phyloP scores from a whole-genome alignment of 1,140 invertebrate species.

The Atopsyche davidsoni region DNA sequence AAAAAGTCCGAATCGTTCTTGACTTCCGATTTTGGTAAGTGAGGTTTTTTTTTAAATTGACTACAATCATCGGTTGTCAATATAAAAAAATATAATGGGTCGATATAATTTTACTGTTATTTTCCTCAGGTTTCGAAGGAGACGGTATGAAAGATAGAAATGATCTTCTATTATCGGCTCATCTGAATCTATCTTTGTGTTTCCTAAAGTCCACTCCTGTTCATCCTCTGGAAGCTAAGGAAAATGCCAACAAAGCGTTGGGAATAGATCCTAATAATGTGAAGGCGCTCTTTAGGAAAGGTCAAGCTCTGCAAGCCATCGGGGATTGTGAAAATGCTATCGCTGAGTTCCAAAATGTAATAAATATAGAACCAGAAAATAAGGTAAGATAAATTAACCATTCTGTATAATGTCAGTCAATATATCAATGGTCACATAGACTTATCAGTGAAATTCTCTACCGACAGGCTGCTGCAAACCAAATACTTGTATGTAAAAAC shows the following conservation, averaged over 20 bases:
- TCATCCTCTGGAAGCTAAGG: slow-evolving; percentile 64
- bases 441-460: too few relatives aligned
- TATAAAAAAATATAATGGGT: background rate
- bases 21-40: slow-evolving; percentile 36
- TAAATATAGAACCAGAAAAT: slow-evolving; percentile 58
- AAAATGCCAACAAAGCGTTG: slow-evolving; percentile 63
- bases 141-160: slow-evolving; percentile 49
- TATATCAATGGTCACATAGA: too few relatives aligned
- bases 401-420: background rate
- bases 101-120: slow-evolving; percentile 1
- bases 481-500: slow-evolving; percentile 66
- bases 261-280: slow-evolving; percentile 72
- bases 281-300: slow-evolving; percentile 86
- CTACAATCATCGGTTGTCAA: background rate
- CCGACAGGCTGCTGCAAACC: slow-evolving; percentile 71
- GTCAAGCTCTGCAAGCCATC: slow-evolving; percentile 69
- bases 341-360: slow-evolving; percentile 71
- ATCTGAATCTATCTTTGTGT: slow-evolving; percentile 83
- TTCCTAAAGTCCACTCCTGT: slow-evolving; percentile 69
- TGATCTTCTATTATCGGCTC: slow-evolving; percentile 60
- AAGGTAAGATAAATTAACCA: slow-evolving; percentile 35
- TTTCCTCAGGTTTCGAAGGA: slow-evolving; percentile 32
- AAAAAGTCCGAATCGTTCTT: slow-evolving; percentile 56
- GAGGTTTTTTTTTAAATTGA: slow-evolving; percentile 3
- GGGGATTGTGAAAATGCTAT: slow-evolving; percentile 75